Conservation (phyloP, 64 coral and sea anemone species). For the Porites australiensis region DNA sequence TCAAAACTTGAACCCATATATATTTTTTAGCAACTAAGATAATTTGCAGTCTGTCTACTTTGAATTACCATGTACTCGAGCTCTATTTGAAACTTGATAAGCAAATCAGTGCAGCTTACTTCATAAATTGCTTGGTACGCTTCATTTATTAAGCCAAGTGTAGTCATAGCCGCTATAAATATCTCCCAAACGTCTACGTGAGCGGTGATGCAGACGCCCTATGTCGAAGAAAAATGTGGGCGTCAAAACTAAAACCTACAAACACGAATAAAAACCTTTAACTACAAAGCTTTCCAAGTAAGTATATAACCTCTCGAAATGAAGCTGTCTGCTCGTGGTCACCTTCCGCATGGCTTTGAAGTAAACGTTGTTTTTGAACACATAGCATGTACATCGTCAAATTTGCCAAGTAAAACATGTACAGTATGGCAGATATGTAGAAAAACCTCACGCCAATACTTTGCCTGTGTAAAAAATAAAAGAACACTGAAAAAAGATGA, state of each 20-base stretch:
- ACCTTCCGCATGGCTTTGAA: neutral
- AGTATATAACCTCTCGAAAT: no score
- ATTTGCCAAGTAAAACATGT: conserved; percentile 20
- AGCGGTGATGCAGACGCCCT: neutral
- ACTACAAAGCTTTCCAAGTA: no score
- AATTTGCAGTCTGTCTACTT: no score
- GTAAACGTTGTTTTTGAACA: neutral
- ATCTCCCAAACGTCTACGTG: neutral
- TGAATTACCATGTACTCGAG: no score
- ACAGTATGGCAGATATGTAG: conserved; percentile 12
- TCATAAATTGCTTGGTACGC: conserved; percentile 47
- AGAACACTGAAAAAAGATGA: neutral
- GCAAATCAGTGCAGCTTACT: neutral
- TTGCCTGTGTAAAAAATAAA: neutral
- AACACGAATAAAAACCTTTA: no score
- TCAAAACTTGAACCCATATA: no score
- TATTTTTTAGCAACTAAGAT: no score
- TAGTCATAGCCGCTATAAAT: conserved; percentile 18
- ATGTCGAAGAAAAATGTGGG: neutral
- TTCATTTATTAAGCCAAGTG: conserved; percentile 29
- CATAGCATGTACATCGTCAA: conserved; percentile 20
- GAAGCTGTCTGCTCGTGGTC: neutral
- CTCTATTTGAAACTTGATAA: neutral
- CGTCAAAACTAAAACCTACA: no score
- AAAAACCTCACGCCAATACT: conserved; percentile 11